Evolutionary conservation across 2,888 invertebrate genomes (phyloP).

Genomic region (Conomelus anceps): DNA sequence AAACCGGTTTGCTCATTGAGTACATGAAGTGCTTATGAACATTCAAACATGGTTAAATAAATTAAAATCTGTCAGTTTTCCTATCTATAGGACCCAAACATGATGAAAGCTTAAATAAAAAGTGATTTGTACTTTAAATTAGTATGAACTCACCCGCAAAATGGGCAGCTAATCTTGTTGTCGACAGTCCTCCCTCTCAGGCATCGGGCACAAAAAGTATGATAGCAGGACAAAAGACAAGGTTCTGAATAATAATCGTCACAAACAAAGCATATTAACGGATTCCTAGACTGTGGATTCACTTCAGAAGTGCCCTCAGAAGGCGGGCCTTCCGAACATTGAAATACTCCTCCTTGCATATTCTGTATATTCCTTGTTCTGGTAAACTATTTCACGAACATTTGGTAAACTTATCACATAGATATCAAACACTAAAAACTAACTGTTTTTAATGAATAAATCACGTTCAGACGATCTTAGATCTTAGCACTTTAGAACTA

Average conservation of each 20-base stretch:
- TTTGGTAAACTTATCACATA: neutral
- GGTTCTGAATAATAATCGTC: conserved; percentile 63
- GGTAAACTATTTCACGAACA: too few species aligned
- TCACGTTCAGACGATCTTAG: too few species aligned
- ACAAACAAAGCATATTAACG: conserved; percentile 59
- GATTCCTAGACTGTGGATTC: conserved; percentile 44
- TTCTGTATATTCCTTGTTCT: neutral
- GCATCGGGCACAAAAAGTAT: conserved; percentile 63
- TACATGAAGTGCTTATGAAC: too few species aligned
- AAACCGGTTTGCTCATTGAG: too few species aligned
- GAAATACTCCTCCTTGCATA: conserved; percentile 8
- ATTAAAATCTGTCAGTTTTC: too few species aligned
- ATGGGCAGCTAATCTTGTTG: conserved; percentile 55
- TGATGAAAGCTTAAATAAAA: too few species aligned
- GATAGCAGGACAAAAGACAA: conserved; percentile 60
- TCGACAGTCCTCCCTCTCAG: conserved; percentile 55
- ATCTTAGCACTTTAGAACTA: neutral
- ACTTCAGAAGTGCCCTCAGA: conserved; percentile 8
- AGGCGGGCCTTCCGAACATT: neutral
- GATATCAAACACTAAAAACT: neutral
- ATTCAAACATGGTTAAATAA: too few species aligned
- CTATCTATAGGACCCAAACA: neutral
- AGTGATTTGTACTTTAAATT: neutral
- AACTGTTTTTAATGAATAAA: too few species aligned
- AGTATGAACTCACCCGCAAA: conserved; percentile 52